These are phyloP conservation scores for Anas acuta DNA, from an alignment of 2,797 vertebrate species.

Conservation along the genomic window DNA sequence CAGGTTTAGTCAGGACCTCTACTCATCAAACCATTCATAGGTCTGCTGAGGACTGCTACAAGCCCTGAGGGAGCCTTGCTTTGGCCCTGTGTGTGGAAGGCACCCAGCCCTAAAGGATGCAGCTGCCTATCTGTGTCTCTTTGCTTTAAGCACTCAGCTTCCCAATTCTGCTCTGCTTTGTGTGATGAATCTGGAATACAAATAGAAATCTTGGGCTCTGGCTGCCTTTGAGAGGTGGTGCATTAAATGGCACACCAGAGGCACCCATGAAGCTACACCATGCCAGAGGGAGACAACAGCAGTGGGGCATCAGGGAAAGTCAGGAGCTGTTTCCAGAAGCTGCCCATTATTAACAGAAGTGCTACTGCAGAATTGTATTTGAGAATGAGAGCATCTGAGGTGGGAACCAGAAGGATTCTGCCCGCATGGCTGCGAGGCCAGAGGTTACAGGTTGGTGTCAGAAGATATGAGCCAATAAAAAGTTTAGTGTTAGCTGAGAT, in stretches of 20 bases:
- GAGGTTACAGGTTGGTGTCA: background rate
- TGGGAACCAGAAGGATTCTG: background rate
- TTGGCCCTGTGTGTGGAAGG: background rate
- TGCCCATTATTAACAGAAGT: background rate
- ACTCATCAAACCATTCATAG: background rate
- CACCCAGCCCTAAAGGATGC: background rate
- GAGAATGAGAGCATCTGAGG: background rate
- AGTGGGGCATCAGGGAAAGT: background rate
- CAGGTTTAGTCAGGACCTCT: background rate
- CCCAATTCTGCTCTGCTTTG: background rate
- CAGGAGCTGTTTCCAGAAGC: background rate
- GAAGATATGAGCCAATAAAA: background rate
- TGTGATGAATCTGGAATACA: background rate
- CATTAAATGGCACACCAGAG: background rate
- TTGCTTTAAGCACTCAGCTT: background rate
- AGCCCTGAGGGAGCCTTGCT: background rate
- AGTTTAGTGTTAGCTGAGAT: background rate
- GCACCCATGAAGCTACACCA: background rate
- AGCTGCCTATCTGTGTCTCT: background rate
- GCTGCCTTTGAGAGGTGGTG: background rate
- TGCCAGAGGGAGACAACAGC: background rate
- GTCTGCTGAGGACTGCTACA: background rate
- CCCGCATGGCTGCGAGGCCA: background rate
- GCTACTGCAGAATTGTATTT: background rate
- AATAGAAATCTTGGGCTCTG: background rate